Conservation (phyloP, 2,113 vertebrate species). For the Sceloporus tristichus region DNA sequence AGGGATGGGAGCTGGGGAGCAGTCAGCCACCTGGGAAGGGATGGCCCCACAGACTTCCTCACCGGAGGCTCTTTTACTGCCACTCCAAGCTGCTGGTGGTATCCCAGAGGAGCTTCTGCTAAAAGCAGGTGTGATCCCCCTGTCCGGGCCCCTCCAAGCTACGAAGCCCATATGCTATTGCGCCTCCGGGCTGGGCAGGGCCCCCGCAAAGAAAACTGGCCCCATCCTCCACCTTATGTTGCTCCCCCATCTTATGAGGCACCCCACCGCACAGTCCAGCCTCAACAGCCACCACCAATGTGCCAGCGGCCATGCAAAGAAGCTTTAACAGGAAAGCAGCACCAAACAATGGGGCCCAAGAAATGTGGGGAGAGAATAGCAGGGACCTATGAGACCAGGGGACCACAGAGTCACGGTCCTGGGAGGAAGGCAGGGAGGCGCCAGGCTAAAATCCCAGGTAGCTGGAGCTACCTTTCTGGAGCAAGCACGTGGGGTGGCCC, state of each 20-base stretch:
- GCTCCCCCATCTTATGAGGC: constrained; percentile 87
- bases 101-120: neutral
- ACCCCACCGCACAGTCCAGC: constrained; percentile 73
- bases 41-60: neutral
- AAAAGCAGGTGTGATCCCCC: constrained; percentile 22
- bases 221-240: constrained; percentile 84
- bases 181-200: constrained; percentile 53
- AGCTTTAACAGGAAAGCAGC: neutral
- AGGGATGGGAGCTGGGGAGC: neutral
- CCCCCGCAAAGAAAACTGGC: constrained; percentile 38
- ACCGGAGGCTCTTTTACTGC: neutral
- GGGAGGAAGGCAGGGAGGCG: constrained; percentile 22
- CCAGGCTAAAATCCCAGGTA: constrained; percentile 1
- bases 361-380: neutral
- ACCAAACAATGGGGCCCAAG: neutral
- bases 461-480: constrained; percentile 28
- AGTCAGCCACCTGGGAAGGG: neutral
- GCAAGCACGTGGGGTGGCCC: neutral
- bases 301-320: neutral
- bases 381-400: constrained; percentile 1
- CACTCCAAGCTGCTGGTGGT: neutral
- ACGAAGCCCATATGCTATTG: constrained; percentile 77
- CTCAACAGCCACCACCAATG: constrained; percentile 8
- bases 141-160: constrained; percentile 68
- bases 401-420: neutral